Base-by-base conservation (phyloP, 2,113 vertebrate species). In the Blennius ocellaris region DNA sequence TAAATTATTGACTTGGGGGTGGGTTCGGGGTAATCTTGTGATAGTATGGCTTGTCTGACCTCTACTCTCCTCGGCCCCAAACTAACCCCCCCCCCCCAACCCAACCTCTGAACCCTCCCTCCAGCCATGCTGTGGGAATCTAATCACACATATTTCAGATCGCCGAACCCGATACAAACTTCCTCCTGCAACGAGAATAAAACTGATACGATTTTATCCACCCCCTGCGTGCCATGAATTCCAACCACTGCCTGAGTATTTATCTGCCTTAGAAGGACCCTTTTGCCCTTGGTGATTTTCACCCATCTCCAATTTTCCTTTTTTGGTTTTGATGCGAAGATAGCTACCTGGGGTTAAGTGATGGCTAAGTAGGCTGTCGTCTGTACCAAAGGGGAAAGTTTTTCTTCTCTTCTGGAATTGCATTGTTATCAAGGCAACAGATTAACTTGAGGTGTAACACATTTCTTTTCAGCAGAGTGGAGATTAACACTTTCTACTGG, bases 141-240 rank as follows among this genome's bases (percentile, higher is more conserved):
- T 89, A 89, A 88, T 93, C 87, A 84, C 80, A 73, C 38, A 40
- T 73, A 77, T 75, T 84, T 76, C 14, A 82, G 88, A 90, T 89
- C 0, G 52, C 44, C 72, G 61, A 58, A 65, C 15, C 54, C 14
- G 90, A 92, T 90, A 90, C 15, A 52, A 73, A 89, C 78, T 73
- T 87, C 82, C 76, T 78, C 70, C 84, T 69, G 73, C 73, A 72
- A 75, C 73, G 73, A 85, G 72, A 84, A 85, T 83, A 88, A 85
- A 84, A 78, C 71, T 72, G 82, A 88, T 83, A 81, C 56, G 75
- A 85, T 88, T 88, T 87, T 83, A 88, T 86, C 85, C 82, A 10
- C 43, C 8, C 69, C 54, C 41, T 49, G 40, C 50, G 48, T 83
- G 82, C 61, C 43, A 4, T 7, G 83, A 87, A 86, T 90, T 49